Percentiles rank a stretch among this genome's conserved stretches.
phyloP scores from a whole-genome alignment of 2,797 vertebrate genomes.

The Pseudomugil tenellus region DNA sequence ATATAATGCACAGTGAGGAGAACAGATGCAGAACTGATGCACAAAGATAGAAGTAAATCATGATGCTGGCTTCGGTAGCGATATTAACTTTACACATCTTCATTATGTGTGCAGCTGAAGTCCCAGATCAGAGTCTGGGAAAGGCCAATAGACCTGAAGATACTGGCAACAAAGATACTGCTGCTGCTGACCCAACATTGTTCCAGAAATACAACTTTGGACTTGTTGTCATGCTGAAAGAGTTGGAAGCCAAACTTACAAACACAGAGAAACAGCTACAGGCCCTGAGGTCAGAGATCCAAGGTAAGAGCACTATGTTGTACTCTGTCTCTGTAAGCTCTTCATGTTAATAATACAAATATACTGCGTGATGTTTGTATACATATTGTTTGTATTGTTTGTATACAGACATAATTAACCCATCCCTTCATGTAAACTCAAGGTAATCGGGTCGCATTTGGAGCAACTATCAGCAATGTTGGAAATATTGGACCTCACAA shows the following conservation, averaged over 20 bases:
- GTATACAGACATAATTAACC: no score
- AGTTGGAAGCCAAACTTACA: slow-evolving; percentile 25
- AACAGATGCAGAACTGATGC: not conserved
- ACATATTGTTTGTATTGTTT: no score
- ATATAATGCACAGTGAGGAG: slow-evolving; percentile 1
- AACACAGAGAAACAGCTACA: slow-evolving; percentile 31
- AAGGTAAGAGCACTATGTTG: slow-evolving; percentile 11
- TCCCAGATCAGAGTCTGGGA: not conserved
- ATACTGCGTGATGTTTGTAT: no score
- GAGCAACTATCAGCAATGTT: not conserved
- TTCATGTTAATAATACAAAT: not conserved
- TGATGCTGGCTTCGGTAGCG: slow-evolving; percentile 31
- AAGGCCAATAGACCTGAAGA: not conserved
- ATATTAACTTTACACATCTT: slow-evolving; percentile 13
- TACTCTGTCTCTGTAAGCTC: not conserved
- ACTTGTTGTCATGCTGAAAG: not conserved
- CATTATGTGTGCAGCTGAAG: slow-evolving; percentile 13
- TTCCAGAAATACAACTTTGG: accelerated
- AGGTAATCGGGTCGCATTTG: slow-evolving; percentile 42
- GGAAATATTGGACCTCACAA: slow-evolving; percentile 22
- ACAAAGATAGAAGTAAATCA: not conserved
- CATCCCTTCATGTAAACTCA: not conserved
- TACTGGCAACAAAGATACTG: accelerated
- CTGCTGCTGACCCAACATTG: not conserved
- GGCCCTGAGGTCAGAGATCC: slow-evolving; percentile 4